These are phyloP conservation scores for Pseudoips prasinana DNA, from an alignment of 2,888 invertebrate genomes.

Conservation along the genomic window DNA sequence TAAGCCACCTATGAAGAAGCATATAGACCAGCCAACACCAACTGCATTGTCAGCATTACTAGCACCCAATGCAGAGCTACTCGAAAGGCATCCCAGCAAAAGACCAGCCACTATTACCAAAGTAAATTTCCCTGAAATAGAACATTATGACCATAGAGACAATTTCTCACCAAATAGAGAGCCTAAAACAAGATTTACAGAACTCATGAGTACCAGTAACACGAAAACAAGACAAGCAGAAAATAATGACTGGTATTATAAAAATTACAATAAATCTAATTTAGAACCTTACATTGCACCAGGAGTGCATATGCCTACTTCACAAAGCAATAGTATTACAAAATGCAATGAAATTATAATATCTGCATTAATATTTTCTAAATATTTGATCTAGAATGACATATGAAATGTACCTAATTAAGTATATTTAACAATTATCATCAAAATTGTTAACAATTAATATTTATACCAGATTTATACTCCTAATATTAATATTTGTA, in stretches of 20 bases:
- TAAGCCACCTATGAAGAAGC: conserved; percentile 57
- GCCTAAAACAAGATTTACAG: conserved; percentile 68
- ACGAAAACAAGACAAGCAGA: conserved; percentile 73
- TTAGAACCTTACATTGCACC: conserved; percentile 74
- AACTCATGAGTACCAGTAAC: conserved; percentile 56
- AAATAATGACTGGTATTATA: conserved; percentile 92
- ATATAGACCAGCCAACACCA: conserved; percentile 57
- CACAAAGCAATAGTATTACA: conserved; percentile 33
- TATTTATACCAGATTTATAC: too few species aligned
- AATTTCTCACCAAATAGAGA: conserved; percentile 67
- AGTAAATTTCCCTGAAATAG: conserved; percentile 65
- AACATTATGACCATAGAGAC: conserved; percentile 55
- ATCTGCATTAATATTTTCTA: conserved; percentile 10
- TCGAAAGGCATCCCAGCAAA: conserved; percentile 51
- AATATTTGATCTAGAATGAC: too few species aligned
- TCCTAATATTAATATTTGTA: too few species aligned
- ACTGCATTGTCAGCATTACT: conserved; percentile 84
- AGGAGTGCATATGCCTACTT: conserved; percentile 47
- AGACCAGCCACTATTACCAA: conserved; percentile 72
- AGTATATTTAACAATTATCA: too few species aligned
- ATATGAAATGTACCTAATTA: too few species aligned
- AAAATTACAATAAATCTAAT: conserved; percentile 88
- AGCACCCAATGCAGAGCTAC: conserved; percentile 75
- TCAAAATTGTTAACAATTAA: too few species aligned
- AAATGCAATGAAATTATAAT: conserved; percentile 32